These are phyloP conservation scores for Ia io DNA, from an alignment of 2,113 vertebrate genomes.

Conservation along the genomic window DNA sequence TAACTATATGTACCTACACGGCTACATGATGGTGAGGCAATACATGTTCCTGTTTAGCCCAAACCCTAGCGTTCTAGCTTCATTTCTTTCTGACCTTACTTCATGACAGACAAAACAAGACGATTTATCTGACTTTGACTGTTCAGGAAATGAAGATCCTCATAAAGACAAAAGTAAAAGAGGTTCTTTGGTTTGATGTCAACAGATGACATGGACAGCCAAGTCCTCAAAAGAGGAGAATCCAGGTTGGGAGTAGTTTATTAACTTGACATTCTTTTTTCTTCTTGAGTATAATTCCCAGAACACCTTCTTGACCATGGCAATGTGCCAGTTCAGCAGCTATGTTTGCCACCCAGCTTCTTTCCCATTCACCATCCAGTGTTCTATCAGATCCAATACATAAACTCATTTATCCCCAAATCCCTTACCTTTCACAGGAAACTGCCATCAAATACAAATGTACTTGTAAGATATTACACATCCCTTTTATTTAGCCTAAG, in stretches of 20 bases:
- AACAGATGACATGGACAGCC: constrained; percentile 26
- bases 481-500: not conserved
- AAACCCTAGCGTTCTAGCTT: not conserved
- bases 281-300: constrained; percentile 50
- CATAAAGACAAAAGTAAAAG: not conserved
- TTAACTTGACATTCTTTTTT: constrained; percentile 33
- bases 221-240: constrained; percentile 4
- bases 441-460: not conserved
- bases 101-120: not conserved
- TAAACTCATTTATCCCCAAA: not conserved
- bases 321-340: constrained; percentile 41
- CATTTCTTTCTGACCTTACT: not conserved
- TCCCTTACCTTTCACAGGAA: constrained; percentile 4
- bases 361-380: not conserved
- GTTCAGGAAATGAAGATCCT: not conserved
- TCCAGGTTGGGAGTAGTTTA: not conserved
- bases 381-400: constrained; percentile 21
- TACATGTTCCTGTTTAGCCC: not conserved
- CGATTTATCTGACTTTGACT: not conserved
- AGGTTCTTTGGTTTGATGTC: not conserved
- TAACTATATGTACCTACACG: not conserved
- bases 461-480: constrained; percentile 17
- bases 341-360: not conserved
- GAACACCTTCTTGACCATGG: constrained; percentile 39
- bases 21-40: not conserved